Percentiles rank a stretch among this genome's conserved stretches.
phyloP scores from a whole-genome alignment of 2,888 invertebrate species.

The Ceramica pisi region DNA sequence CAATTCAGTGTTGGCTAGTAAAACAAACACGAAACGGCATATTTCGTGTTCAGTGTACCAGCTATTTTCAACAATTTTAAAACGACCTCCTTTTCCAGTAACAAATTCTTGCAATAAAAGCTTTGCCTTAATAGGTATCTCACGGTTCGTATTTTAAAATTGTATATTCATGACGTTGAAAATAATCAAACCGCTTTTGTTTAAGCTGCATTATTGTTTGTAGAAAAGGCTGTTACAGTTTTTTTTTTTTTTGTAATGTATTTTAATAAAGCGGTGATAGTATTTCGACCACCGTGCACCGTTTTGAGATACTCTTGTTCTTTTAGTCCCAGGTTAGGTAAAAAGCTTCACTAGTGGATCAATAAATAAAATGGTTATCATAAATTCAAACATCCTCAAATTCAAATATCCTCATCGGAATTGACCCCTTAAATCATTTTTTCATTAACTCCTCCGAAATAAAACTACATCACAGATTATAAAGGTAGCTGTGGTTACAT shows the following conservation, averaged over 20 bases:
- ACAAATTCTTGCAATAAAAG: slow-evolving; percentile 61
- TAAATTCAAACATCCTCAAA: too few relatives aligned
- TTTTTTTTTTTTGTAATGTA: slow-evolving; percentile 15
- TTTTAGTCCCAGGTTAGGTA: too few relatives aligned
- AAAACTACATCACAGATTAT: slow-evolving; percentile 41
- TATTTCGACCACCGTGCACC: not conserved
- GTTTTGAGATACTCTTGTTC: not conserved
- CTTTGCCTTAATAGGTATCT: slow-evolving; percentile 56
- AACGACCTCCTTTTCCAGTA: slow-evolving; percentile 49
- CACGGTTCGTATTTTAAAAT: slow-evolving; percentile 57
- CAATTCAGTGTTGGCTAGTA: slow-evolving; percentile 18
- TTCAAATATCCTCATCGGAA: not conserved
- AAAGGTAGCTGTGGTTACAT: slow-evolving; percentile 70
- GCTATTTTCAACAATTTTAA: slow-evolving; percentile 41
- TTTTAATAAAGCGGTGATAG: not conserved
- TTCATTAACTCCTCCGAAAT: slow-evolving; percentile 39
- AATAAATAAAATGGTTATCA: too few relatives aligned
- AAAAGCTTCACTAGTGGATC: too few relatives aligned
- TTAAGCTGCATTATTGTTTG: slow-evolving; percentile 60
- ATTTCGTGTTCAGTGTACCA: slow-evolving; percentile 22
- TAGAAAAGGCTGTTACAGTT: slow-evolving; percentile 38
- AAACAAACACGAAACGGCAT: slow-evolving; percentile 24
- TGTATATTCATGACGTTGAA: slow-evolving; percentile 61
- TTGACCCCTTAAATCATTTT: slow-evolving; percentile 13
- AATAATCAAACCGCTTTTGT: slow-evolving; percentile 61